Conservation (phyloP, 2,888 invertebrate genomes). For the Smittia aterrima region DNA sequence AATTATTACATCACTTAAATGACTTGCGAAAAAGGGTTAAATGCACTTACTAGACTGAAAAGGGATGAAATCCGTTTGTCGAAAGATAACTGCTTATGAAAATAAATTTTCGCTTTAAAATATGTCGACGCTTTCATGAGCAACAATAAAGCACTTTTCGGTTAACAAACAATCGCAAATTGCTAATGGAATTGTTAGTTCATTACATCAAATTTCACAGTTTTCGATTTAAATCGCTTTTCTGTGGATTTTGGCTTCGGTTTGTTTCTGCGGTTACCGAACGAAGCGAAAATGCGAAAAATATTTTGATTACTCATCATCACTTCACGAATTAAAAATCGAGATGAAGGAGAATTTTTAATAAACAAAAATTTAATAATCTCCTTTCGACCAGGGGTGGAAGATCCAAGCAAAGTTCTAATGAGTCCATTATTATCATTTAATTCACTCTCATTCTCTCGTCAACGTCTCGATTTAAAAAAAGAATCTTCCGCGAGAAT, state of each 20-base stretch:
- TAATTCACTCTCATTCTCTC: background rate
- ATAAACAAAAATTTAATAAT: slow-evolving; percentile 4
- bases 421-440: slow-evolving; percentile 23
- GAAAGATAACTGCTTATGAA: slow-evolving; percentile 20
- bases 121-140: background rate
- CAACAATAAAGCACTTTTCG: slow-evolving; percentile 26
- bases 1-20: slow-evolving; percentile 23
- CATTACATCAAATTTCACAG: slow-evolving; percentile 6
- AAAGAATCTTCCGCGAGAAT: background rate
- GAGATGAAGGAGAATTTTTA: slow-evolving; percentile 22
- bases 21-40: slow-evolving; percentile 33
- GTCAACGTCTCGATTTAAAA: background rate
- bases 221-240: slow-evolving; percentile 7
- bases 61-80: background rate
- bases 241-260: background rate
- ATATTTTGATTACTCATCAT: slow-evolving; percentile 7
- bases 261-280: background rate
- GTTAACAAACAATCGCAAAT: slow-evolving; percentile 7
- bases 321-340: background rate
- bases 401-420: background rate
- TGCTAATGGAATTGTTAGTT: slow-evolving; percentile 26
- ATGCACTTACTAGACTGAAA: slow-evolving; percentile 1
- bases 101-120: slow-evolving; percentile 15
- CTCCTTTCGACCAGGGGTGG: background rate
- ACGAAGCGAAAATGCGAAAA: background rate